Base-by-base conservation (phyloP, 2,888 invertebrate species). In the Aleiodes testaceus region DNA sequence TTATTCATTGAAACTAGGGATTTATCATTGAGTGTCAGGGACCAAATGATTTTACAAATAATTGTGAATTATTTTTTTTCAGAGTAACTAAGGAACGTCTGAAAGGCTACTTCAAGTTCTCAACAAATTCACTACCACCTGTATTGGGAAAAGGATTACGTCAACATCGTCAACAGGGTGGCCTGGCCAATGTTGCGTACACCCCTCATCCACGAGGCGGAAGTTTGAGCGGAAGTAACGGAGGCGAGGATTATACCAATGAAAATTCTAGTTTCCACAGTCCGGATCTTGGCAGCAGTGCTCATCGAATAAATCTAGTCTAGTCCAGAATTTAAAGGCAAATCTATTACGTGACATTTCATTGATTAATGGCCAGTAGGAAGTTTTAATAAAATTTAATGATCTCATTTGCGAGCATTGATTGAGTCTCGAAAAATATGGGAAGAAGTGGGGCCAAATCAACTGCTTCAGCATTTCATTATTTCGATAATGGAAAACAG, bases 21-120 rank as follows among this genome's bases (percentile, higher is more conserved):
- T 45, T 45, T 45, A n/a, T 14, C 45, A 26, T 26, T 3, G 26
- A 2, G 1, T 26, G 26, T 26, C 26, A 26, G 26, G 5, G 26
- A 26, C 26, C 3, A 26, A 26, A 26, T 26, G 3, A 0, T 26
- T 26, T 26, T 2, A 5, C 3, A 26, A 26, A 5, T 22, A 22
- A 22, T 22, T 22, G 22, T 22, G 22, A 22, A 22, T n/a, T n/a
- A 44, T n/a, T 65, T 65, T 65, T 63, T 9, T 36, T 11, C 83
- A 91, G 91, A 74, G 87, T 89, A 18, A 89, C 90, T 63, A 91
- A 91, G 79, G 90, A 91, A 77, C 88, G 91, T 36, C 83, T 91
- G 0, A 87, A 90, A 26, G 90, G 90, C 68, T 91, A 91, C 81
- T 90, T 91, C 78, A 89, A 90, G 7, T 87, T 90, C 85, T 83